phyloP scores from a whole-genome alignment of 1,140 invertebrate genomes.

The Papilio polytes region DNA sequence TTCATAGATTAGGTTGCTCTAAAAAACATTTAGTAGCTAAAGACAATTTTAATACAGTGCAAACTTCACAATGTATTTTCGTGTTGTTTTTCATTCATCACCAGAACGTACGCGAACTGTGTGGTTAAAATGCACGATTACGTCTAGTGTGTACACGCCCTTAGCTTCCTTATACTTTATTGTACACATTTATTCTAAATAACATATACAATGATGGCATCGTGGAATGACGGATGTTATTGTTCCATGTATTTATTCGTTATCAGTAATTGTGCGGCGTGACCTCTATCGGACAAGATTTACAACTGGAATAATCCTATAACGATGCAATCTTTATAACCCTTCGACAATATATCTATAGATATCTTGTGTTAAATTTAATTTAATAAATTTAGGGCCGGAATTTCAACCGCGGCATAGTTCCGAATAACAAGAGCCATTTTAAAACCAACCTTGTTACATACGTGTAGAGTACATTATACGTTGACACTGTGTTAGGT shows the following conservation, averaged over 20 bases:
- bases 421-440: neutral
- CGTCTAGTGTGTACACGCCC: too few species aligned
- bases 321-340: conserved; percentile 31
- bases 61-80: too few species aligned
- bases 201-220: too few species aligned
- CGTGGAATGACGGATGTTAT: neutral
- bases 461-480: neutral
- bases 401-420: conserved; percentile 33
- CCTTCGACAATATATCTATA: conserved; percentile 2
- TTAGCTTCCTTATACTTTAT: too few species aligned
- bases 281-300: conserved; percentile 30
- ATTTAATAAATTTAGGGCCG: too few species aligned
- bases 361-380: conserved; percentile 2
- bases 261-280: conserved; percentile 19
- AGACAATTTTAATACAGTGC: too few species aligned
- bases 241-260: conserved; percentile 12
- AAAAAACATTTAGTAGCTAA: too few species aligned
- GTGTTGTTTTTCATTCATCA: too few species aligned
- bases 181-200: too few species aligned
- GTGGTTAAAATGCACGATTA: too few species aligned
- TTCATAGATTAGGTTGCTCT: neutral
- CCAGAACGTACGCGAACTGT: too few species aligned
- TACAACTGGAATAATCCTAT: conserved; percentile 37
- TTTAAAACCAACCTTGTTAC: neutral
- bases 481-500: neutral